Conservation (phyloP, 2,797 vertebrate species). For the Percopsis omiscomaycus region DNA sequence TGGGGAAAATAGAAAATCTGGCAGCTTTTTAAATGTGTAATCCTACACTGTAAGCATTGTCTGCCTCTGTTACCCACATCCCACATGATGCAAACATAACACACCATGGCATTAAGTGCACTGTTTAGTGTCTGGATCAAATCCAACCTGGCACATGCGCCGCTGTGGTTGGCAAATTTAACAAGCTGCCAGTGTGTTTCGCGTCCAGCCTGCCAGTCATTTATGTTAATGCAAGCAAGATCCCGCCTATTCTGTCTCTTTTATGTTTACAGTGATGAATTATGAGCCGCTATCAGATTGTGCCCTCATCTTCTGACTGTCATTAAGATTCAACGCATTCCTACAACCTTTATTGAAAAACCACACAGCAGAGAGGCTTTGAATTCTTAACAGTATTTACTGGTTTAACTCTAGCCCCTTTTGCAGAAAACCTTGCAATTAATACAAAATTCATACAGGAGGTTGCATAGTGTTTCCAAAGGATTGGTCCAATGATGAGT, state of each 20-base stretch:
- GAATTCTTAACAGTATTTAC: constrained; percentile 37
- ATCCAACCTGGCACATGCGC: constrained; percentile 56
- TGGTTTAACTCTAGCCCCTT: constrained; percentile 41
- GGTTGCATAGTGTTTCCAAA: constrained; percentile 19
- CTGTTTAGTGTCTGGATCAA: constrained; percentile 54
- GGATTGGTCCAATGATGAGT: constrained; percentile 43
- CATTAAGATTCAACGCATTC: constrained; percentile 55
- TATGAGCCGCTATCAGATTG: constrained; percentile 48
- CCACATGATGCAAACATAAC: constrained; percentile 48
- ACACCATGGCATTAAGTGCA: constrained; percentile 40
- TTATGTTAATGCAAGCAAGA: constrained; percentile 54
- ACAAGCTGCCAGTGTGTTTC: constrained; percentile 48
- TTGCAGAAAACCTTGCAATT: constrained; percentile 34
- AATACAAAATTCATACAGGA: constrained; percentile 33
- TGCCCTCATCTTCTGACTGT: constrained; percentile 29
- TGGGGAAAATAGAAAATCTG: constrained; percentile 33
- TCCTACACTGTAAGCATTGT: constrained; percentile 43
- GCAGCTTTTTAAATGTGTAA: constrained; percentile 24
- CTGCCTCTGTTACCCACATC: constrained; percentile 33
- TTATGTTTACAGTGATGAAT: constrained; percentile 52
- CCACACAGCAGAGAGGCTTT: constrained; percentile 26
- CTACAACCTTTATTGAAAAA: constrained; percentile 52
- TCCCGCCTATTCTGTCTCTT: constrained; percentile 28
- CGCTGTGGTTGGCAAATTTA: constrained; percentile 35
- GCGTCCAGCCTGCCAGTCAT: constrained; percentile 50